Evolutionary conservation across 2,888 invertebrate species (phyloP), one percentile per base, ranked within the genome.

Genomic region (Blera fallax): DNA sequence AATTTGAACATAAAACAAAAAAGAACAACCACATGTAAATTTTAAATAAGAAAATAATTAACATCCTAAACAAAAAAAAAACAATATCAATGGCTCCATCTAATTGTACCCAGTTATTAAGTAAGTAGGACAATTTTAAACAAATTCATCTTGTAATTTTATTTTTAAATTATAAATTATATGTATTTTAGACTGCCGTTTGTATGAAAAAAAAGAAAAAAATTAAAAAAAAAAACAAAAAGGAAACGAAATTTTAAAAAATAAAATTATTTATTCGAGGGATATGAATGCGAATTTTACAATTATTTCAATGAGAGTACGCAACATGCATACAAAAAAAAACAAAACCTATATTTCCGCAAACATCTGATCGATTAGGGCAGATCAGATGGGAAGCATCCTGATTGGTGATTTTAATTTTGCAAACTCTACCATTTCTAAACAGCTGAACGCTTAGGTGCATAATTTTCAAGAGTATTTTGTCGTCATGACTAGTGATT

Each of bases 181-280:
- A 52, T 82, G 70, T 84, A 84, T 58, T 74, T 83, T 84, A 79
- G 84, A 79, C 84, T 84, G 84, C 79, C 74, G 79, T 79, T 84
- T 77, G 78, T 70, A 77, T 62, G 62, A 64, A 83, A 73, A 62
- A 7, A 60, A 69, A 58, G 67, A 27, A 40, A 52, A 69, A 67
- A 24, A 69, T 43, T 56, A 62, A 54, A 56, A 62, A 72, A 34
- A 37, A 37, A 37, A 70, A 48, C 8, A 69, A 60, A 14, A 29
- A 60, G 18, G 45, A 67, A 67, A 67, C 14, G n/a, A 62, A 79
- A 70, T 58, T 48, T 45, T 14, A 16, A 45, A 24, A 45, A 60
- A 32, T 52, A 65, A 56, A 40, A 54, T 65, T 54, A 54, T 54
- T 43, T 54, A 64, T 65, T 65, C 43, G 37, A 73, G 43, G 18